Base-by-base conservation (phyloP, 2,797 vertebrate species). In the Myotis vivesi region DNA sequence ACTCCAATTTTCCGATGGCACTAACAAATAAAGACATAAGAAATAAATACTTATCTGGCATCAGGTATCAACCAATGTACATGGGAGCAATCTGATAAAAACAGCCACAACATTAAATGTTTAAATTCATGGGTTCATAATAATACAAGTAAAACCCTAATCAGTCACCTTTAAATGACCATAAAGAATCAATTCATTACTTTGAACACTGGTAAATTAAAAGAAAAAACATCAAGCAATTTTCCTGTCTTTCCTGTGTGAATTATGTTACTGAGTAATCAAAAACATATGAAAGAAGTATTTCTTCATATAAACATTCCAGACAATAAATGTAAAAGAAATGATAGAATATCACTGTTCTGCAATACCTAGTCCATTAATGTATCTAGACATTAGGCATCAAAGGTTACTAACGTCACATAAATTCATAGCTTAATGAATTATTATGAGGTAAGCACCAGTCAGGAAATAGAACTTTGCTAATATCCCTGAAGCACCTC, bases 181-280 rank as follows among this genome's bases (percentile, higher is more conserved):
- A 36, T 69, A 92, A 62, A 81, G 38, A 87, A 72, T 66, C 20
- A 86, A 25, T 79, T 68, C 6, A 66, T 71, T 95, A 71, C 41
- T 93, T 89, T 90, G 51, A 95, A 92, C 77, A 84, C 28, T n/a
- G 19, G 28, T 69, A 92, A 77, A 73, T 57, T 86, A 87, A 82
- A 16, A 25, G 23, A 49, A 87, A 84, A 86, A 82, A 2, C 79
- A 87, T 51, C 25, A 92, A 86, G 23, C 3, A 88, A 73, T 62
- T 55, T 51, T 76, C 30, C 16, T 86, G 16, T 57, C 12, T 91
- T 77, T 76, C 33, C 17, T 79, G 7, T 59, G 19, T 51, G 57
- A 62, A 93, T 38, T 75, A 57, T 57, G 16, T 13, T 79, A 49
- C 33, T 46, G 8, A 3, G 16, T 89, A 80, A 92, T 46, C 6